Evolutionary conservation across 2,888 invertebrate species (phyloP).

Genomic region (Lordiphosa andalusiaca): DNA sequence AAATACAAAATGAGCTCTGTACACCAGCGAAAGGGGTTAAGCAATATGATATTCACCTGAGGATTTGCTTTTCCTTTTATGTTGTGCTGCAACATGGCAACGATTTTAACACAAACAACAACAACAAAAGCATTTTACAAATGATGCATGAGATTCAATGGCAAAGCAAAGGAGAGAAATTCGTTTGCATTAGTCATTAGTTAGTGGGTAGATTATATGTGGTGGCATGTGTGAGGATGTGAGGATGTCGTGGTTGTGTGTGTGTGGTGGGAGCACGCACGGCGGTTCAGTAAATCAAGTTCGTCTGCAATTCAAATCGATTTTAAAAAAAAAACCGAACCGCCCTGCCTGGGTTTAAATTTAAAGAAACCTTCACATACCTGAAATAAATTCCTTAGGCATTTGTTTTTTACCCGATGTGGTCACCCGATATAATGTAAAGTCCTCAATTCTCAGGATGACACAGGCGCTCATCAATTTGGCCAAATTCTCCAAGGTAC

Average conservation of each 20-base stretch:
- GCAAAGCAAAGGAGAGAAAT: conserved; percentile 6
- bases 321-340: too few species aligned
- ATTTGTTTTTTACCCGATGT: conserved; percentile 87
- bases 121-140: conserved; percentile 57
- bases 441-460: conserved; percentile 93
- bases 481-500: conserved; percentile 86
- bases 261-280: background rate
- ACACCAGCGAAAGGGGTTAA: background rate
- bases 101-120: conserved; percentile 30
- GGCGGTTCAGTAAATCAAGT: too few species aligned
- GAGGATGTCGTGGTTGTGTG: background rate
- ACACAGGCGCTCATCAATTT: conserved; percentile 96
- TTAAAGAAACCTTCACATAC: conserved; percentile 78
- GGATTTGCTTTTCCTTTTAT: conserved; percentile 82
- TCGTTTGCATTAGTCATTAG: conserved; percentile 18
- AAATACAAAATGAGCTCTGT: conserved; percentile 18
- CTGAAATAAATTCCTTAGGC: conserved; percentile 90
- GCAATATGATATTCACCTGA: conserved; percentile 77
- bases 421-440: conserved; percentile 92
- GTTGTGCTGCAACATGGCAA: conserved; percentile 81
- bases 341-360: background rate
- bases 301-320: too few species aligned
- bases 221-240: conserved; percentile 11
- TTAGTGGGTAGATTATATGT: conserved; percentile 1
- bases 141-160: conserved; percentile 18